A percentile compares a stretch with the other conserved stretches of the same genome.
These are phyloP conservation scores for Sipunculus nudus DNA, from an alignment of 2,888 invertebrate species.

Conservation along the genomic window DNA sequence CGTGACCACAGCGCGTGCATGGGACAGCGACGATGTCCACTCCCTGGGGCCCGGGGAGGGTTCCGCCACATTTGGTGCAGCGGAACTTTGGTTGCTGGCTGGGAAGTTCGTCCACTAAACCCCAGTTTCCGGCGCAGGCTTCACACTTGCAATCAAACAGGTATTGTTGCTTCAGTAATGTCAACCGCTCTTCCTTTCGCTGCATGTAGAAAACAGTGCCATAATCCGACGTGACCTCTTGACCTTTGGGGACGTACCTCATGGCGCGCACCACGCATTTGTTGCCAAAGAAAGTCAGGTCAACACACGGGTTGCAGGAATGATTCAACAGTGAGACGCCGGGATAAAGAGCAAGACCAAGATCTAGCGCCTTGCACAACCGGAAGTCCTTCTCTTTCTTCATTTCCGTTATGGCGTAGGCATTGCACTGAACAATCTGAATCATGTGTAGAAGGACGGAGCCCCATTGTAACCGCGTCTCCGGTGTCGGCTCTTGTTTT, in stretches of 20 bases:
- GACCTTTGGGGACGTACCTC: conserved; percentile 73
- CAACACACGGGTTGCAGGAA: conserved; percentile 76
- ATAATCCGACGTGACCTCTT: conserved; percentile 86
- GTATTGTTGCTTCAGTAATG: conserved; percentile 76
- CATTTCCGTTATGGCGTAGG: conserved; percentile 61
- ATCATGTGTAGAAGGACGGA: conserved; percentile 30
- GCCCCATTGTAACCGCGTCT: conserved; percentile 34
- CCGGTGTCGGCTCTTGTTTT: background rate
- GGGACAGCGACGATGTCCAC: no score
- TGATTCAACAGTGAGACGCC: conserved; percentile 90
- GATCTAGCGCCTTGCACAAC: conserved; percentile 38
- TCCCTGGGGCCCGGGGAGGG: no score
- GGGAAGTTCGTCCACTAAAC: conserved; percentile 39
- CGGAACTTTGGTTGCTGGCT: conserved; percentile 49
- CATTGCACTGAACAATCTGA: conserved; percentile 41
- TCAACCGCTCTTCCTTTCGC: conserved; percentile 72
- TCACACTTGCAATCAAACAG: conserved; percentile 81
- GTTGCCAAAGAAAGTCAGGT: conserved; percentile 76
- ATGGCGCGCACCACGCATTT: conserved; percentile 78
- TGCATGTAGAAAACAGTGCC: conserved; percentile 62
- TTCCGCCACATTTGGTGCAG: conserved; percentile 51
- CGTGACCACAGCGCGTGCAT: no score
- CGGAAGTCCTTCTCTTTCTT: conserved; percentile 65
- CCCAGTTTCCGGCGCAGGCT: conserved; percentile 71
- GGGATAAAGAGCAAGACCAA: conserved; percentile 84